Conservation (phyloP, 2,113 vertebrate species). For the Coregonus clupeaformis region DNA sequence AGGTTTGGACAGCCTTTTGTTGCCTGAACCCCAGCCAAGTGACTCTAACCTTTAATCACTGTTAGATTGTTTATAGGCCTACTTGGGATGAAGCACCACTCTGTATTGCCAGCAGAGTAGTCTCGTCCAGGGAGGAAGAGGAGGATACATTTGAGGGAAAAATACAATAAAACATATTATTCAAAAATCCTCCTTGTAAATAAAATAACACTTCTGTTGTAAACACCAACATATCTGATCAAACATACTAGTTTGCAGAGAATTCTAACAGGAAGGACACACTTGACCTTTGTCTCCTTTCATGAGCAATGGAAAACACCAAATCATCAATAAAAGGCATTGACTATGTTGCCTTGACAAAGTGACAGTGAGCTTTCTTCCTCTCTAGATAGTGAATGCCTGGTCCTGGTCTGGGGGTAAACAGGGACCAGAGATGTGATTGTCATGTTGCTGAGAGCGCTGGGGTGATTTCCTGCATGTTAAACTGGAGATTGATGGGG, state of each 20-base stretch:
- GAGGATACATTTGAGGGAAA: no score
- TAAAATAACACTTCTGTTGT: no score
- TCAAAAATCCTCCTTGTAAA: no score
- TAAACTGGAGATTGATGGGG: constrained; percentile 2
- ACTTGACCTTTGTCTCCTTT: neutral
- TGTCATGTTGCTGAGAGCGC: neutral
- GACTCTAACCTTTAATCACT: neutral
- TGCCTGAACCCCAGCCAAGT: neutral
- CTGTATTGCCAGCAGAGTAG: no score
- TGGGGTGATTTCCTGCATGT: constrained; percentile 15
- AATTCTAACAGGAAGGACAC: neutral
- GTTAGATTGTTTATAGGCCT: no score
- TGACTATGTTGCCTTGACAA: neutral
- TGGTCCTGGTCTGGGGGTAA: neutral
- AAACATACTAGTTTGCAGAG: no score
- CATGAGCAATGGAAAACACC: neutral
- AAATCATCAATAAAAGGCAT: neutral
- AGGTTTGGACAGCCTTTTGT: neutral
- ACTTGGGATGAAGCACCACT: no score
- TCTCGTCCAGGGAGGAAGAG: no score
- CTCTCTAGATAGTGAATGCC: neutral
- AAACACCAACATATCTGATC: no score
- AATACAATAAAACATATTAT: no score
- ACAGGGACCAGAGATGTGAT: neutral
- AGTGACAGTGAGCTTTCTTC: neutral